Conservation (phyloP, 2,888 invertebrate genomes). For the Monoplex corrugatus region DNA sequence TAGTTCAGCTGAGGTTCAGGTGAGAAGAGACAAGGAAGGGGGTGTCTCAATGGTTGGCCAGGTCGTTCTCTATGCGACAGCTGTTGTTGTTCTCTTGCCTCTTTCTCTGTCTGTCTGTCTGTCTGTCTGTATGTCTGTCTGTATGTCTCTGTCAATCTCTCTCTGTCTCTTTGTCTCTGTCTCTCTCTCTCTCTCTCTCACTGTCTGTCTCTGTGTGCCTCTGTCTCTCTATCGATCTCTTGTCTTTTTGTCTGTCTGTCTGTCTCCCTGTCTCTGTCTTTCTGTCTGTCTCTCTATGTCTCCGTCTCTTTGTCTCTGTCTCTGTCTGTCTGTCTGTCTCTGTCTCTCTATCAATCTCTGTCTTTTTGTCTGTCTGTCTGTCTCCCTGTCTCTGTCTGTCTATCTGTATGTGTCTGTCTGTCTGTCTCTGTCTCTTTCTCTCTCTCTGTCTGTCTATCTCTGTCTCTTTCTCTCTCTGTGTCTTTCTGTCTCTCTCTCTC, state of each 20-base stretch:
- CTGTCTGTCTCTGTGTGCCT: neutral
- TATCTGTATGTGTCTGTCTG: neutral
- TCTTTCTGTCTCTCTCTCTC: too few relatives aligned
- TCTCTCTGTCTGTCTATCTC: neutral
- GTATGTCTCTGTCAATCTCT: too few relatives aligned
- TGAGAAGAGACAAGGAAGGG: too few relatives aligned
- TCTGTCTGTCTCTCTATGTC: neutral
- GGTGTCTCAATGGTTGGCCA: too few relatives aligned
- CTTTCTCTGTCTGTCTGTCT: neutral
- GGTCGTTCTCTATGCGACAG: neutral
- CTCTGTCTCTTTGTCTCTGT: too few relatives aligned
- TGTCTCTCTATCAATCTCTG: neutral
- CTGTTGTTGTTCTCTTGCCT: neutral
- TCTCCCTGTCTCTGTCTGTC: constrained; percentile 11
- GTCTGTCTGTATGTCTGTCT: neutral
- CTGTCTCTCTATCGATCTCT: neutral
- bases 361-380: neutral
- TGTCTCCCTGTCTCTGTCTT: neutral
- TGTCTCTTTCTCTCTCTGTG: too few relatives aligned
- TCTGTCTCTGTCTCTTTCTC: neutral
- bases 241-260: neutral
- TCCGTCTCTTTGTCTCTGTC: neutral
- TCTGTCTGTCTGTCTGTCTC: neutral
- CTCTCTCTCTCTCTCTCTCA: too few relatives aligned
- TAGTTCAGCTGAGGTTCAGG: too few relatives aligned